Percentiles rank a stretch among this genome's conserved stretches.
Evolutionary conservation across 2,888 invertebrate species (phyloP).

Genomic region (Andrena bicolor): DNA sequence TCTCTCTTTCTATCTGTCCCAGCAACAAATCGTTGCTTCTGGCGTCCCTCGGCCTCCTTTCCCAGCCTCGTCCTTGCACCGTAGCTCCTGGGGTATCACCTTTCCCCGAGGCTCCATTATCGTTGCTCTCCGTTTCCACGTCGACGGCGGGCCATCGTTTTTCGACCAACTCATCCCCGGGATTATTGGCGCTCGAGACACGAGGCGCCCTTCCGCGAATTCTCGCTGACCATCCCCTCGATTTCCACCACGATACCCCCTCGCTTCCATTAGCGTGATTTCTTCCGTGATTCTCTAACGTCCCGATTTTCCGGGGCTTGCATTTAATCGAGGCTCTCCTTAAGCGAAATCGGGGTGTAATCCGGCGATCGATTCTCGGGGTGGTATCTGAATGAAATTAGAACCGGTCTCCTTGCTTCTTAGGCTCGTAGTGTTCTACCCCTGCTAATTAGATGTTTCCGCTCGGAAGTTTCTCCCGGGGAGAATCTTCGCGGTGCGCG

Average conservation of each 20-base stretch:
- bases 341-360: not conserved
- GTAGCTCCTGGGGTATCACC: conserved; percentile 18
- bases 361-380: not conserved
- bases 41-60: conserved; percentile 51
- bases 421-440: not conserved
- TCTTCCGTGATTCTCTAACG: conserved; percentile 13
- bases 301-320: not conserved
- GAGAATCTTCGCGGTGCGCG: not conserved
- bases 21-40: conserved; percentile 51
- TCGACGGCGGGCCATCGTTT: conserved; percentile 27
- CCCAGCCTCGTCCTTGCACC: conserved; percentile 7
- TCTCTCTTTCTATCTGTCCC: not conserved
- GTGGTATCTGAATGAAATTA: conserved; percentile 21
- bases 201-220: conserved; percentile 25
- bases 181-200: conserved; percentile 23
- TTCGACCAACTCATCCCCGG: conserved; percentile 36
- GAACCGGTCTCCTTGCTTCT: not conserved
- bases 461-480: not conserved
- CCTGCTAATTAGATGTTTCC: not conserved
- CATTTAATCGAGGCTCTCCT: conserved; percentile 3
- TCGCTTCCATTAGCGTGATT: conserved; percentile 24
- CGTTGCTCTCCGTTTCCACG: conserved; percentile 27
- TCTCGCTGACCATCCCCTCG: conserved; percentile 35
- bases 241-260: not conserved
- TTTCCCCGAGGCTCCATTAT: conserved; percentile 52